Conservation (phyloP, 1,140 invertebrate genomes). For the Apis cerana region DNA sequence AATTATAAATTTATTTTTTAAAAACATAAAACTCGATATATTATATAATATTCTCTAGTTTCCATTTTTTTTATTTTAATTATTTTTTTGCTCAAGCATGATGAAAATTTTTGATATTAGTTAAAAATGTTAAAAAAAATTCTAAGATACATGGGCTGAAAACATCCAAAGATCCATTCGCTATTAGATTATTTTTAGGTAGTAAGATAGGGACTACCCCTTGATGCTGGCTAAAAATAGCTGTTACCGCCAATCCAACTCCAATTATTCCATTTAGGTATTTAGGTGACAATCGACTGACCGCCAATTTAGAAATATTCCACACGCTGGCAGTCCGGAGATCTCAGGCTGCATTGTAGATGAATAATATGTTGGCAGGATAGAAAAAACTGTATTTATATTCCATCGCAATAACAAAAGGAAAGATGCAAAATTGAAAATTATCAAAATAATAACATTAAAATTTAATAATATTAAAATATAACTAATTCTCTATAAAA, state of each 20-base stretch:
- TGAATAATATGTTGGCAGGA: slow-evolving; percentile 32
- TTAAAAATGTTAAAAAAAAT: background rate
- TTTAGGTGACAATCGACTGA: slow-evolving; percentile 79
- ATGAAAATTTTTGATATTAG: background rate
- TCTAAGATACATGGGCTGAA: background rate
- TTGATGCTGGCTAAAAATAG: slow-evolving; percentile 78
- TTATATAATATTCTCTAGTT: background rate
- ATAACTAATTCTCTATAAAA: background rate
- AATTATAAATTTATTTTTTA: background rate
- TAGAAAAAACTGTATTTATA: background rate
- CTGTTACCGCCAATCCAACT: slow-evolving; percentile 77
- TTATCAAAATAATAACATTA: background rate
- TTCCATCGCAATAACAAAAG: background rate
- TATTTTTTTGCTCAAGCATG: background rate
- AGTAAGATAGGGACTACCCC: slow-evolving; percentile 74
- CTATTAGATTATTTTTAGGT: slow-evolving; percentile 79
- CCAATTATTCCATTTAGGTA: slow-evolving; percentile 80
- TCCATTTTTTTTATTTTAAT: background rate
- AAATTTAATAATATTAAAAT: background rate
- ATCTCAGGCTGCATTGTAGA: slow-evolving; percentile 26
- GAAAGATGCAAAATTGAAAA: background rate
- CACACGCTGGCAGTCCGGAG: slow-evolving; percentile 62
- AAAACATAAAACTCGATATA: background rate
- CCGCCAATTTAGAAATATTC: slow-evolving; percentile 80
- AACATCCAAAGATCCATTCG: slow-evolving; percentile 26